A percentile compares a stretch with the other conserved stretches of the same genome.
These are phyloP conservation scores for Hyles lineata DNA, from an alignment of 2,888 invertebrate genomes.

Conservation along the genomic window DNA sequence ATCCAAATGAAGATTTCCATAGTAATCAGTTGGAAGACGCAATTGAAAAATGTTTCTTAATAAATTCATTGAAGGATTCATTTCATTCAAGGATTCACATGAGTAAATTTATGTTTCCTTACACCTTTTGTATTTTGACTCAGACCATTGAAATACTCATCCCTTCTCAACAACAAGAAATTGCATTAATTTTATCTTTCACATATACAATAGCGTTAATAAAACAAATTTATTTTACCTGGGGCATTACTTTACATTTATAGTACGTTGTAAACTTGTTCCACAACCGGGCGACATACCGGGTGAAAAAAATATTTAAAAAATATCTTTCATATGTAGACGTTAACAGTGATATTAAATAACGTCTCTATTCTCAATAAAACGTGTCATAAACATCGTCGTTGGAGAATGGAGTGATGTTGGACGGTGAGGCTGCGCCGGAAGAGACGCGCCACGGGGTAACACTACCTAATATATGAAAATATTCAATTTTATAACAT, in stretches of 20 bases:
- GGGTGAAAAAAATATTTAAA: constrained; percentile 39
- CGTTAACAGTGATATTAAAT: constrained; percentile 82
- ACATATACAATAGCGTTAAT: constrained; percentile 35
- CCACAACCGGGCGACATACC: constrained; percentile 54
- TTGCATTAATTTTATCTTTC: constrained; percentile 31
- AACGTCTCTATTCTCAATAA: constrained; percentile 82
- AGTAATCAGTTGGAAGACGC: no score
- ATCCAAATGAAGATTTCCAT: no score
- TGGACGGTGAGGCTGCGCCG: constrained; percentile 52
- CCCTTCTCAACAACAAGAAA: constrained; percentile 2
- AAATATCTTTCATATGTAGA: constrained; percentile 51
- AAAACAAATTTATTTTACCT: constrained; percentile 36
- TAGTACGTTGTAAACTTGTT: constrained; percentile 63
- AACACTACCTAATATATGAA: constrained; percentile 69
- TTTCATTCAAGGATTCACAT: no score
- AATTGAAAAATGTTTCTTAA: no score
- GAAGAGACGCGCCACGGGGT: constrained; percentile 72
- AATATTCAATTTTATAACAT: constrained; percentile 84
- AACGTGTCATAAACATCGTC: constrained; percentile 69
- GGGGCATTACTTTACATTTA: constrained; percentile 66
- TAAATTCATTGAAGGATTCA: no score
- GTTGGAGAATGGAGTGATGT: constrained; percentile 44
- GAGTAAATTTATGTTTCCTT: no score
- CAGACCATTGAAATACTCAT: no score
- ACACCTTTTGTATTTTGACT: no score